Base-by-base conservation (phyloP, 2,113 vertebrate species). In the Nibea albiflora region DNA sequence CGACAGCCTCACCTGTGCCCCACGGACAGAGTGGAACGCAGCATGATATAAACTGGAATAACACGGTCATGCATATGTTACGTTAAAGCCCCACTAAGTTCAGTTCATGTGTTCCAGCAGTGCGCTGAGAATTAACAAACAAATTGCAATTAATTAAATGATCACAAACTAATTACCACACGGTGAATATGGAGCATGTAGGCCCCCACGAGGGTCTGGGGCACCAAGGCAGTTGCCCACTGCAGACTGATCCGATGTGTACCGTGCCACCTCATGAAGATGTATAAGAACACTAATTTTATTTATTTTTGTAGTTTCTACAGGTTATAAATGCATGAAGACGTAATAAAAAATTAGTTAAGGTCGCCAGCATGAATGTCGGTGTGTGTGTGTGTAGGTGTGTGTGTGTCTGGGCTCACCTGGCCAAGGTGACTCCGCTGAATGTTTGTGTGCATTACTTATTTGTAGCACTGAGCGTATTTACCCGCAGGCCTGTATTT, bases 401-500 rank as follows among this genome's bases (percentile, higher is more conserved):
- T 44, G n/a, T 46, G 19, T 44, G 31, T 44, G 2, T 39, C n/a
- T n/a, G n/a, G 9, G 19, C n/a, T 57, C 31, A 78, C 11, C 61
- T 65, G 61, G 69, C 12, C 69, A 80, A 80, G 61, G 69, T 80
- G 69, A 80, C 52, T 58, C 28, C 11, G 11, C 50, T 16, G 46
- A 44, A 14, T 24, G n/a, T 74, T 53, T n/a, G 14, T 54, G 69
- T 73, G 39, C 22, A 44, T 74, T 64, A 62, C 28, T 74, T 57
- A 31, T 70, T 64, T 60, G 58, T 53, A 26, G 19, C 2, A 60
- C 61, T 56, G 50, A 56, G 39, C 49, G 26, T 4, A 76, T 60
- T 85, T 56, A 62, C 58, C 84, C 50, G 42, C 4, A 11, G 78
- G 84, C 42, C 24, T 68, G 28, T 67, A 50, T 73, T 62, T 57